Conservation (phyloP, 2,113 vertebrate species). For the Pholis gunnellus region DNA sequence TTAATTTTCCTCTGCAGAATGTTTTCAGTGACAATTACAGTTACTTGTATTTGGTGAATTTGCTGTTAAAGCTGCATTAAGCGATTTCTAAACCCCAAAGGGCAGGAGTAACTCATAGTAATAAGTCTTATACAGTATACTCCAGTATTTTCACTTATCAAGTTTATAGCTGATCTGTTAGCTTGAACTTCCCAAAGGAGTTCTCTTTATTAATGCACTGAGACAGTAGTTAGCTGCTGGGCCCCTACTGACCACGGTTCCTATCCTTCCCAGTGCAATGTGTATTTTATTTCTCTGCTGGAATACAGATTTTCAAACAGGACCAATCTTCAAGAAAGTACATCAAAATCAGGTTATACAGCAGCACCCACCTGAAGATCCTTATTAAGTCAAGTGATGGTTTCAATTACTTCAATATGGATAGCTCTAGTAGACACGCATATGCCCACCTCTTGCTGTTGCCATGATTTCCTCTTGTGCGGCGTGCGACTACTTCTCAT, state of each 20-base stretch:
- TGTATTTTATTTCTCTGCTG: background rate
- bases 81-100: background rate
- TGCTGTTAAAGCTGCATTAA: conserved; percentile 51
- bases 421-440: too few relatives aligned
- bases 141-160: background rate
- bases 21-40: background rate
- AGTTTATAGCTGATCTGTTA: background rate
- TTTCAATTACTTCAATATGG: too few relatives aligned
- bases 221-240: background rate
- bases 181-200: background rate
- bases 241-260: background rate
- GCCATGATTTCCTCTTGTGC: too few relatives aligned
- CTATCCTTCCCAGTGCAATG: background rate
- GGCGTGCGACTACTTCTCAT: too few relatives aligned
- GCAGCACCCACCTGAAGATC: background rate
- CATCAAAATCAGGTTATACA: background rate
- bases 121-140: background rate
- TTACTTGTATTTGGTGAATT: background rate
- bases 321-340: background rate
- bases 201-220: background rate
- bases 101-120: background rate
- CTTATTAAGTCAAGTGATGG: background rate
- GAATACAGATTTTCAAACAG: background rate
- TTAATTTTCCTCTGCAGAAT: conserved; percentile 11
- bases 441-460: too few relatives aligned